Evolutionary conservation across 2,888 invertebrate species (phyloP), one percentile per base, ranked within the genome.

Genomic region (Tryphoninae sp.): DNA sequence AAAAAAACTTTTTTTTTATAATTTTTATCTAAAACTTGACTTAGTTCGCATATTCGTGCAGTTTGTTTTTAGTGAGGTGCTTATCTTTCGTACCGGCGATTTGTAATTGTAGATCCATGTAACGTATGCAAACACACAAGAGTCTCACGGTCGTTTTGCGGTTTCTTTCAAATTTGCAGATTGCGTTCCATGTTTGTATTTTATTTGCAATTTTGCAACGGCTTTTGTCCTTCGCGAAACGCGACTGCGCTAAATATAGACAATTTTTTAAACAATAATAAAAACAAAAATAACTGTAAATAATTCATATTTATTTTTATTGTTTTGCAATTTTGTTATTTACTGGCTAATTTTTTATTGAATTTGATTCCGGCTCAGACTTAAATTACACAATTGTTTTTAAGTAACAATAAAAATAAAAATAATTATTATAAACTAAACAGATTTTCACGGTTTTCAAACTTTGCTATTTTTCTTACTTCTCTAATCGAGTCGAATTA

Each of bases 31-130:
- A 26, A 23, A 55, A 9, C 33, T 11, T 55, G 55, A 55, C 58
- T 55, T 78, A 61, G 45, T 67, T 80, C 72, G 76, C 61, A 55
- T 23, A 16, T 73, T 81, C 77, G 55, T 81, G 23, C 58, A 73
- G 73, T 73, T 77, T 81, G 49, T 77, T 72, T 4, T 59, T 23
- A 42, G 55, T 11, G 33, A 4, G 33, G n/a, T 16, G 67, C 67
- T 77, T 51, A 72, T 81, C 68, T 45, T 42, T 80, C 40, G n/a
- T 19, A 62, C n/a, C 16, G 23, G 68, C 53, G 67, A 61, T 77
- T 80, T 72, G 67, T 62, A 77, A 76, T 77, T 42, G 61, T 49
- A 62, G 59, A 76, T 53, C 53, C 23, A 11, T 40, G 45, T 45
- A 45, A 45, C 3, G 13, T 45, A 45, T 45, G 13, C 13, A 45